A percentile compares a stretch with the other conserved stretches of the same genome.
Evolutionary conservation across 53 echinoderm and acorn worm genomes (phyloP).

Genomic region (Echinarachnius parma): DNA sequence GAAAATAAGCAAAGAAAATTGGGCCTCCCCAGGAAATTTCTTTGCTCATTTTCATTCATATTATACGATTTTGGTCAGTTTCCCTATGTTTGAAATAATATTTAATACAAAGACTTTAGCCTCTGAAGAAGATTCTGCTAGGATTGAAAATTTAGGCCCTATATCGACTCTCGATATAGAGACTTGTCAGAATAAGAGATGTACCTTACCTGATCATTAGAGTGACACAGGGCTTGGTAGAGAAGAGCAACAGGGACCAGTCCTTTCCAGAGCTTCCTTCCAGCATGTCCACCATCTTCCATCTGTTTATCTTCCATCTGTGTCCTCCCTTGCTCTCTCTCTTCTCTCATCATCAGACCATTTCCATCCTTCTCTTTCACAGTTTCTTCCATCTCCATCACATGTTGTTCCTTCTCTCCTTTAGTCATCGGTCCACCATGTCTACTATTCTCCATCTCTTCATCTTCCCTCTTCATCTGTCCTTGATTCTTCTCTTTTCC

Average conservation of each 20-base stretch:
- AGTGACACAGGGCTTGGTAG: slow-evolving; percentile 71
- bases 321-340: background rate
- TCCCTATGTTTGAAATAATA: too few species aligned
- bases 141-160: too few species aligned
- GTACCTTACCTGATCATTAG: slow-evolving; percentile 61
- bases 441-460: background rate
- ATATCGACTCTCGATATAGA: too few species aligned
- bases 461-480: background rate
- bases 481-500: background rate
- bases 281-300: background rate
- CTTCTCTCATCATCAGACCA: background rate
- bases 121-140: too few species aligned
- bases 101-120: too few species aligned
- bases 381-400: background rate
- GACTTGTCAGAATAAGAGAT: too few species aligned
- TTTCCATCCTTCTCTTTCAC: background rate
- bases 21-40: too few species aligned
- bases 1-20: too few species aligned
- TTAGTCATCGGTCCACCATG: background rate
- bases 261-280: slow-evolving; percentile 69
- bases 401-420: background rate
- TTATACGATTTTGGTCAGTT: too few species aligned
- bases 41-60: too few species aligned
- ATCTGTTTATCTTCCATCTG: slow-evolving; percentile 9
- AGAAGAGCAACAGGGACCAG: slow-evolving; percentile 58